phyloP scores from a whole-genome alignment of 2,797 vertebrate genomes.

The Antrozous pallidus region DNA sequence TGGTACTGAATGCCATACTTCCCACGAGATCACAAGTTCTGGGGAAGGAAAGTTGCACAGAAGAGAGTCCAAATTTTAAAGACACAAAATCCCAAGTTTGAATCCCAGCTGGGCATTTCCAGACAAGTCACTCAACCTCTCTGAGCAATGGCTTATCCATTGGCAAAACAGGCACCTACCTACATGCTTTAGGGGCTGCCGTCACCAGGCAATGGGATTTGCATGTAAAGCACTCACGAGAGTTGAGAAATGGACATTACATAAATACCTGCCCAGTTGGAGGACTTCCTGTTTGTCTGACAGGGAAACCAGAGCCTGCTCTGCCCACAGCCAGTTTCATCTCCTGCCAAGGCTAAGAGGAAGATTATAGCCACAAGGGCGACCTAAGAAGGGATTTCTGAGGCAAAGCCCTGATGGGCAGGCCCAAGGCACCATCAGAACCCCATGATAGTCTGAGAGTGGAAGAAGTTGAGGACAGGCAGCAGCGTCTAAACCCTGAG shows the following conservation, averaged over 20 bases:
- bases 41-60: neutral
- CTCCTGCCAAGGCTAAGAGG: neutral
- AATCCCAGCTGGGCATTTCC: neutral
- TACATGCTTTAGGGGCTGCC: neutral
- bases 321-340: neutral
- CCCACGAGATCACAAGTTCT: neutral
- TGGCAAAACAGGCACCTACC: neutral
- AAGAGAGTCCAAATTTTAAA: neutral
- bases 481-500: neutral
- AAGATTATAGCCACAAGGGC: neutral
- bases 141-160: neutral
- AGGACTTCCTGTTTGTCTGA: neutral
- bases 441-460: neutral
- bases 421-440: neutral
- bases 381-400: neutral
- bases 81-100: neutral
- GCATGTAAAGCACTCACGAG: neutral
- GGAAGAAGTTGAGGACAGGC: neutral
- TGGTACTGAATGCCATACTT: neutral
- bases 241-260: neutral
- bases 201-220: fast-evolving
- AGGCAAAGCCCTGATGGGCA: neutral
- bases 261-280: neutral
- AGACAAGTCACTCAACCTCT: neutral
- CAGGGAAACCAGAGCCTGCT: neutral